phyloP scores from a whole-genome alignment of 2,888 invertebrate genomes.

The Lysandra bellargus region DNA sequence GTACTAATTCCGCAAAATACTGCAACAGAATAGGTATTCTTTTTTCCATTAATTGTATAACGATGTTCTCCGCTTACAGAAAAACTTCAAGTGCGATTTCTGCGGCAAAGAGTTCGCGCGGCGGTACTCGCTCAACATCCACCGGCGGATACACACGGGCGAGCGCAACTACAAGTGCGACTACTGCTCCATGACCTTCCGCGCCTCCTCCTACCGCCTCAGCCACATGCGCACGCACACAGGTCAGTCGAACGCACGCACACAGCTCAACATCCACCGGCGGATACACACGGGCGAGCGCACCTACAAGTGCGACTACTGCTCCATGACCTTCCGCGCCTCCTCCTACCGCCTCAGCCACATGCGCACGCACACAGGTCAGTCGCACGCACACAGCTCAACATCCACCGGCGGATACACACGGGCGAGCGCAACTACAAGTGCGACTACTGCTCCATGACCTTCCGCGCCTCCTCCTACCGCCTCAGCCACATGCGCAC shows the following conservation, averaged over 20 bases:
- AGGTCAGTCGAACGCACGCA: constrained; percentile 70
- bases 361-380: constrained; percentile 91
- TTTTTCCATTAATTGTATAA: too few species aligned
- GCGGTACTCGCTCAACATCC: constrained; percentile 92
- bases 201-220: constrained; percentile 91
- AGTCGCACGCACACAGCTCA: constrained; percentile 79
- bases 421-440: constrained; percentile 93
- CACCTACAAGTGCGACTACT: constrained; percentile 92
- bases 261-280: constrained; percentile 86
- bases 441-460: constrained; percentile 91
- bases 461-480: constrained; percentile 92
- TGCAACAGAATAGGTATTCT: too few species aligned
- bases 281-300: constrained; percentile 93
- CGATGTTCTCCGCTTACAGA: constrained; percentile 63
- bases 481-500: constrained; percentile 90
- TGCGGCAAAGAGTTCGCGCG: constrained; percentile 94
- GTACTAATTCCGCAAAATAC: too few species aligned
- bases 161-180: constrained; percentile 93
- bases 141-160: constrained; percentile 91
- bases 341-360: constrained; percentile 92
- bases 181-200: constrained; percentile 89
- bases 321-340: constrained; percentile 90
- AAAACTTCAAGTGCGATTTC: constrained; percentile 92
- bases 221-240: constrained; percentile 93
- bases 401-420: constrained; percentile 87